Percentiles rank a stretch among this genome's conserved stretches.
Evolutionary conservation across 2,888 invertebrate species (phyloP).

Genomic region (Scaptodrosophila latifasciaeformis): DNA sequence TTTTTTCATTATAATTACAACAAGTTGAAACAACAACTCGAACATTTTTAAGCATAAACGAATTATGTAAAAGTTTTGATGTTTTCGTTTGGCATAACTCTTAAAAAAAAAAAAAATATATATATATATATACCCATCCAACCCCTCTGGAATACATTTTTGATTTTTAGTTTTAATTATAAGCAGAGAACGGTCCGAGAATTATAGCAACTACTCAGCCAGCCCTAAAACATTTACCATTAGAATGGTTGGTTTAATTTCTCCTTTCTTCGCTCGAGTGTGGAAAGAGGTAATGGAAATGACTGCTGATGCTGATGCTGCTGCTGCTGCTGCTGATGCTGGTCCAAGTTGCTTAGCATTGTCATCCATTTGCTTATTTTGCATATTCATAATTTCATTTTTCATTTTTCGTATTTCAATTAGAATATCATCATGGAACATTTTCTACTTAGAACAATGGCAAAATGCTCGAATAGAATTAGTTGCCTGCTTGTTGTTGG

Average conservation of each 20-base stretch:
- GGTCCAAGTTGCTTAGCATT: constrained; percentile 57
- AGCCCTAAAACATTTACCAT: constrained; percentile 55
- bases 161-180: constrained; percentile 65
- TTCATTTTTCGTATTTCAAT: constrained; percentile 66
- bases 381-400: constrained; percentile 70
- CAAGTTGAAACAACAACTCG: constrained; percentile 48
- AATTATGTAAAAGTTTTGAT: constrained; percentile 66
- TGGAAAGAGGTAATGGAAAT: no score
- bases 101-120: no score
- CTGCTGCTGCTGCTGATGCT: neutral
- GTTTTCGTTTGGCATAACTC: constrained; percentile 39
- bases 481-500: constrained; percentile 14
- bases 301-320: no score
- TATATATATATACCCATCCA: constrained; percentile 1
- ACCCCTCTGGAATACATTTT: constrained; percentile 34
- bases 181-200: constrained; percentile 12
- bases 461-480: neutral
- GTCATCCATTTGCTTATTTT: constrained; percentile 69
- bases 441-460: constrained; percentile 51
- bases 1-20: constrained; percentile 30
- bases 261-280: constrained; percentile 11
- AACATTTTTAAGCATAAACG: constrained; percentile 65
- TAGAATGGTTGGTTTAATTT: constrained; percentile 36
- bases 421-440: constrained; percentile 63
- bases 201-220: neutral